Percentiles rank a stretch among this genome's conserved stretches.
phyloP scores from a whole-genome alignment of 2,113 vertebrate genomes.

The Apteryx owenii region DNA sequence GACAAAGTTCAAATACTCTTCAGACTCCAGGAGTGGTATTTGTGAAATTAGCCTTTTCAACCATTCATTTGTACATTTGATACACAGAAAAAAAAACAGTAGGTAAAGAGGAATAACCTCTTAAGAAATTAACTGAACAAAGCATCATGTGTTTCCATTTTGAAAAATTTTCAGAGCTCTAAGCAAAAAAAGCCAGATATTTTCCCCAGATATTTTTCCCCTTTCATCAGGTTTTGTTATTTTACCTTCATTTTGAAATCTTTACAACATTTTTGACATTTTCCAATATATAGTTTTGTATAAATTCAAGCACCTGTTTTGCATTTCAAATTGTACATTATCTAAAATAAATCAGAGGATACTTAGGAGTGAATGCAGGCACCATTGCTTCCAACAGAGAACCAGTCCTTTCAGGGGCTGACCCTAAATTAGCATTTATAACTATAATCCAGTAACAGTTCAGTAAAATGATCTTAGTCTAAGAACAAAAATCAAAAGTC shows the following conservation, averaged over 20 bases:
- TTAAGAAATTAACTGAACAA: background rate
- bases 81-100: background rate
- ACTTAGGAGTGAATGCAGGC: background rate
- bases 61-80: background rate
- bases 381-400: slow-evolving; percentile 30
- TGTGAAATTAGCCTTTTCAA: background rate
- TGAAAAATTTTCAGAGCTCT: background rate
- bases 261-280: slow-evolving; percentile 33
- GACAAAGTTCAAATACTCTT: background rate
- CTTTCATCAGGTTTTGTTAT: slow-evolving; percentile 30
- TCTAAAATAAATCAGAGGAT: slow-evolving; percentile 18
- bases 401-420: background rate
- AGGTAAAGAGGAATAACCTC: background rate
- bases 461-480: background rate
- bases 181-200: background rate
- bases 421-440: background rate
- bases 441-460: accelerated
- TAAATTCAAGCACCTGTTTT: slow-evolving; percentile 51
- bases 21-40: background rate
- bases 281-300: slow-evolving; percentile 12
- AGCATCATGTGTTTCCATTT: background rate
- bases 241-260: slow-evolving; percentile 51
- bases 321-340: slow-evolving; percentile 50
- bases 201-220: background rate
- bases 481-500: background rate